These are phyloP conservation scores for Sinocyclocheilus rhinocerous DNA, from an alignment of 2,113 vertebrate genomes.

Conservation along the genomic window DNA sequence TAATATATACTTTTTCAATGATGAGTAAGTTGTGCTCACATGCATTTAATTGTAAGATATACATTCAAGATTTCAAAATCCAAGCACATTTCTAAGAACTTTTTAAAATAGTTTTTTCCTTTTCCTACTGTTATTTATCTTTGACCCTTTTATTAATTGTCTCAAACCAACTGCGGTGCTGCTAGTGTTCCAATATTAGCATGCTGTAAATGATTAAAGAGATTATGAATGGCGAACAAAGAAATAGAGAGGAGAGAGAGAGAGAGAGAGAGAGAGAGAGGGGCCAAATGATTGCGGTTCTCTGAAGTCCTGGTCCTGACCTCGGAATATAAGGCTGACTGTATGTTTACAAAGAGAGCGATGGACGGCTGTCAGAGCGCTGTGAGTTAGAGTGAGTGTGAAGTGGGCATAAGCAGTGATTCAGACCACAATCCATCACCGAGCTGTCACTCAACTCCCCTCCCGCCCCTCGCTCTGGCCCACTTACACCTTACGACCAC, in stretches of 20 bases:
- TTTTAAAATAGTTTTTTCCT: background rate
- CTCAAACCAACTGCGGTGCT: background rate
- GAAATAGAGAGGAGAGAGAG: slow-evolving; percentile 10
- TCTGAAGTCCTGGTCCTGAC: slow-evolving; percentile 38
- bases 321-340: slow-evolving; percentile 48
- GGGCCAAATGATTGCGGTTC: slow-evolving; percentile 30
- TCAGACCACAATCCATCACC: slow-evolving; percentile 56
- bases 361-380: slow-evolving; percentile 47
- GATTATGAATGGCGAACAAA: slow-evolving; percentile 23
- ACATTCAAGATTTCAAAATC: background rate
- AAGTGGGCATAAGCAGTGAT: slow-evolving; percentile 54
- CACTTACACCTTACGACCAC: slow-evolving; percentile 21
- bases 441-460: slow-evolving; percentile 31
- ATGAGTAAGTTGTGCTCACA: background rate
- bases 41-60: background rate
- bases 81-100: background rate
- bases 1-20: too few relatives aligned
- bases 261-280: background rate
- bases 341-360: slow-evolving; percentile 57
- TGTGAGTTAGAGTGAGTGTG: slow-evolving; percentile 40
- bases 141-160: background rate
- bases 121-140: background rate
- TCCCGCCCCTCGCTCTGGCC: slow-evolving; percentile 33
- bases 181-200: slow-evolving; percentile 3
- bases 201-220: slow-evolving; percentile 42